phyloP scores from a whole-genome alignment of 1,140 invertebrate genomes.

The Cydia amplana region DNA sequence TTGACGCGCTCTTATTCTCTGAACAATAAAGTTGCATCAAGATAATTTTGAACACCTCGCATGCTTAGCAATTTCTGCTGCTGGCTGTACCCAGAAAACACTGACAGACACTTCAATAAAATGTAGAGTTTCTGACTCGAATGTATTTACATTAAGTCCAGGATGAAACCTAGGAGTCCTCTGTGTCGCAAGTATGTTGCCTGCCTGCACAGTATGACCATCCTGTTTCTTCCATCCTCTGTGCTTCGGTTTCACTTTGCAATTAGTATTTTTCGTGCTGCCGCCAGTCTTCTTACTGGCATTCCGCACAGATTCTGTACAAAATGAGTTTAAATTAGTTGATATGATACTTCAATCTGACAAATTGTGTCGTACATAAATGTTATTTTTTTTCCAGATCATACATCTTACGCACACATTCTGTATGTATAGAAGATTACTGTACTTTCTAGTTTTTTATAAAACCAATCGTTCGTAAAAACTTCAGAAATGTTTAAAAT shows the following conservation, averaged over 20 bases:
- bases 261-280: slow-evolving; percentile 83
- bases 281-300: slow-evolving; percentile 86
- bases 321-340: slow-evolving; percentile 26
- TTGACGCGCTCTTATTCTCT: no score
- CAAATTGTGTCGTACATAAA: neutral
- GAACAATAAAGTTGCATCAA: no score
- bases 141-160: slow-evolving; percentile 82
- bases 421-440: neutral
- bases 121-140: neutral
- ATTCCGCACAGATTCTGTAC: slow-evolving; percentile 77
- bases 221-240: slow-evolving; percentile 86
- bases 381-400: neutral
- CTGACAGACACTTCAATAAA: neutral
- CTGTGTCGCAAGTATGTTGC: slow-evolving; percentile 86
- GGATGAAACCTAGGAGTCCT: slow-evolving; percentile 86
- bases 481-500: no score
- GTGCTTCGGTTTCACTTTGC: slow-evolving; percentile 84
- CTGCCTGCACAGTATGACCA: slow-evolving; percentile 82
- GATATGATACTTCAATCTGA: neutral
- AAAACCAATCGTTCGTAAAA: neutral
- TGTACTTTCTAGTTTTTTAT: neutral
- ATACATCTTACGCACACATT: no score
- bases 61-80: no score
- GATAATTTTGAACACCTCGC: no score
- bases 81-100: no score